These are phyloP conservation scores for Cerastis leucographa DNA, from an alignment of 2,888 invertebrate genomes.

Conservation along the genomic window DNA sequence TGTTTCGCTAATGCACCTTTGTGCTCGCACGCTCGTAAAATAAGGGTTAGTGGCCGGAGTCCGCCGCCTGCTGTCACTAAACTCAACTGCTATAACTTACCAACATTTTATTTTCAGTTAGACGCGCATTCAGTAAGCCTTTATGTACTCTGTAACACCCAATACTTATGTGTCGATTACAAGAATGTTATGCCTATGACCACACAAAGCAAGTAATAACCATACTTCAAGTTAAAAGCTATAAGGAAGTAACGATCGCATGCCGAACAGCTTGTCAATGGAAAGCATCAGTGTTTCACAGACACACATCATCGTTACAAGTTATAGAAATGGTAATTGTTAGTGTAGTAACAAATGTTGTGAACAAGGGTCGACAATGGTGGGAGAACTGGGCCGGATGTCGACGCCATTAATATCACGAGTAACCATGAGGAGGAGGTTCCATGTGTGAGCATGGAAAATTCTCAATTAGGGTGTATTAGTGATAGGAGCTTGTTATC, in stretches of 20 bases:
- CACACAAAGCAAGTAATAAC: conserved; percentile 40
- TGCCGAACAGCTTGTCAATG: conserved; percentile 38
- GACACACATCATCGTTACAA: conserved; percentile 44
- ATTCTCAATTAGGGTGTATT: no score
- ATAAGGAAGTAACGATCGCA: conserved; percentile 49
- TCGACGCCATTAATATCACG: conserved; percentile 72
- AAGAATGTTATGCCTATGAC: conserved; percentile 37
- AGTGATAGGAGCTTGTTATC: no score
- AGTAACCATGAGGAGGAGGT: no score
- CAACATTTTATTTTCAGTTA: conserved; percentile 72
- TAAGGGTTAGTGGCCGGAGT: conserved; percentile 79
- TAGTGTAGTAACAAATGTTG: conserved; percentile 63
- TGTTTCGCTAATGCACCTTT: conserved; percentile 85
- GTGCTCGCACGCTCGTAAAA: conserved; percentile 79
- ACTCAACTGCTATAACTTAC: conserved; percentile 61
- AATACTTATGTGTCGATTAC: conserved; percentile 51
- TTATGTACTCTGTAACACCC: conserved; percentile 54
- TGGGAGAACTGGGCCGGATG: conserved; percentile 71
- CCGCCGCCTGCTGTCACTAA: conserved; percentile 70
- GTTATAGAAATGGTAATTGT: conserved; percentile 62
- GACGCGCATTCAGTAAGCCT: conserved; percentile 46
- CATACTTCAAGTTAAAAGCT: conserved; percentile 36
- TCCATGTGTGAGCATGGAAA: no score
- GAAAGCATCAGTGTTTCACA: conserved; percentile 38
- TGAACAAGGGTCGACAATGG: conserved; percentile 63